phyloP scores from a whole-genome alignment of 2,113 vertebrate species.

The Pipa parva region DNA sequence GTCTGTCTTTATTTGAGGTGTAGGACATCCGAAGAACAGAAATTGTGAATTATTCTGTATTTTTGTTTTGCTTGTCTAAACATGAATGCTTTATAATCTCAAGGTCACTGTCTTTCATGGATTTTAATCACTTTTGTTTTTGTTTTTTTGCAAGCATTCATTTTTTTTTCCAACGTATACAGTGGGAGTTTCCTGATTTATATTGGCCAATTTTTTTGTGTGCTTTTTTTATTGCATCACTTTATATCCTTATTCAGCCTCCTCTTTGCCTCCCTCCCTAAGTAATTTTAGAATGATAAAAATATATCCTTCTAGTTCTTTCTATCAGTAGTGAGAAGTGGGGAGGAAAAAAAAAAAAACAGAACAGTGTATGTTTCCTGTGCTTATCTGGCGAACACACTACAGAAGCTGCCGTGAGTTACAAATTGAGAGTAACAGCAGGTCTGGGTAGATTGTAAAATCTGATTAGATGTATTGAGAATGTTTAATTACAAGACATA shows the following conservation, averaged over 20 bases:
- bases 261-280: conserved; percentile 27
- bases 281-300: conserved; percentile 36
- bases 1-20: background rate
- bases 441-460: conserved; percentile 19
- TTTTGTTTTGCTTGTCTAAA: conserved; percentile 12
- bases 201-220: conserved; percentile 11
- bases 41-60: background rate
- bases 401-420: conserved; percentile 34
- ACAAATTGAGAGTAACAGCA: conserved; percentile 19
- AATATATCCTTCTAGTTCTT: conserved; percentile 24
- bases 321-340: conserved; percentile 14
- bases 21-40: background rate
- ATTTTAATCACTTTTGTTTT: conserved; percentile 7
- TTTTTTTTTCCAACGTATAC: background rate
- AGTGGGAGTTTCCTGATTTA: conserved; percentile 29
- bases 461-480: conserved; percentile 27
- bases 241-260: conserved; percentile 19
- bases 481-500: background rate
- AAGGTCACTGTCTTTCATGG: conserved; percentile 19
- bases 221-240: conserved; percentile 24
- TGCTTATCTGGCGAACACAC: conserved; percentile 53
- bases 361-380: conserved; percentile 38
- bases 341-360: background rate
- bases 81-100: conserved; percentile 17
- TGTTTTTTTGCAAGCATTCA: conserved; percentile 2